Evolutionary conservation across 2,888 invertebrate genomes (phyloP), one percentile per base, ranked within the genome.

Genomic region (Mylabris sibirica): DNA sequence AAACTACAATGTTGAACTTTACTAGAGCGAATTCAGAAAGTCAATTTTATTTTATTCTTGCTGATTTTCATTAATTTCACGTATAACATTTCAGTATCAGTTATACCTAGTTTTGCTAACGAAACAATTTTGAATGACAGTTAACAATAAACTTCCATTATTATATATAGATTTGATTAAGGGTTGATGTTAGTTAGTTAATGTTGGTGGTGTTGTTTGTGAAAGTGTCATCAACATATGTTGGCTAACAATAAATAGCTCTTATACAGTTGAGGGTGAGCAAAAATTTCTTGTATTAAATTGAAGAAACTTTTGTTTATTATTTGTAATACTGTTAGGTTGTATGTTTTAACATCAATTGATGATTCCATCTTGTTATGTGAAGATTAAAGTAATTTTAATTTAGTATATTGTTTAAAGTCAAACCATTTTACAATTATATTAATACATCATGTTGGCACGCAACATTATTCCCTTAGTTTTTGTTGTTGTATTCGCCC

Each of bases 221-320:
- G 68, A 68, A 74, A 74, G 71, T 74, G 75, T 75, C 75, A 74
- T 67, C 72, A 69, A 63, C 75, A 75, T 72, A 73, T 75, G 74
- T 71, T 71, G 71, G 69, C 74, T 66, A 75, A 74, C 72, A 75
- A 72, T 73, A 74, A 75, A 75, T 75, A 73, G 72, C 68, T 66
- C 68, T 66, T 63, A 44, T 60, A 67, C 63, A 63, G 24, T 26
- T 24, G 4, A 24, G n/a, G 2, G 26, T 57, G 14, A n/a, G 14
- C 57, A 26, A 26, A 57, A 57, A 57, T 12, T 57, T 57, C 38
- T 35, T 35, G 2, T 14, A 14, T 3, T 44, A n/a, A 14, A 14
- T 41, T n/a, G 17, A 17, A 44, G 17, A 17, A 44, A 44, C n/a
- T n/a, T n/a, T n/a, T 44, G 17, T 44, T 6, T 44, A 44, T 44